Evolutionary conservation across 23 tunicate species (phyloP), one percentile per base, ranked within the genome.

Genomic region (Halocynthia aurantium): DNA sequence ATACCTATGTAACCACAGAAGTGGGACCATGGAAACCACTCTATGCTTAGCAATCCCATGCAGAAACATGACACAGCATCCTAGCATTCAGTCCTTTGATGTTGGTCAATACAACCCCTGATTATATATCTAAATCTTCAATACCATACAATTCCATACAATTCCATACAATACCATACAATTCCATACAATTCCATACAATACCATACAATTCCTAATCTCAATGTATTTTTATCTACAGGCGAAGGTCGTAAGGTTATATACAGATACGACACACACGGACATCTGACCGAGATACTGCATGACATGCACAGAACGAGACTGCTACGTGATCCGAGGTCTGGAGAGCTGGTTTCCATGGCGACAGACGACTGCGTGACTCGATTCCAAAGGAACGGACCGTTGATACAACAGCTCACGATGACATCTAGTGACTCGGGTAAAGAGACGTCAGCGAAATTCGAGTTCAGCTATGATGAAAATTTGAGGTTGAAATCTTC

Each of bases 301-400:
- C 87, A 90, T 70, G 97, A 90, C 85, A 67, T 76, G 20, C 44
- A 73, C 6, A 72, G 71, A 62, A 84, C 84, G 11, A 67, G 66
- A 22, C 81, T 90, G 90, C 50, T 82, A 6, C 90, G 90, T 6
- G 97, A 90, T 68, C 84, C 90, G 12, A 76, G 81, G 55, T 84
- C 90, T 13, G 97, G 97, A 10, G 97, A 90, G 73, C 86, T 90
- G 1, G 84, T 82, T 5, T 81, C 97, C 60, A 73, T 90, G 75
- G 18, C 90, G 10, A 77, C 90, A 8, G 77, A 77, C 31, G 83
- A 77, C 53, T 84, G 83, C 72, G 77, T 84, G 18, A 22, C 87
- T 63, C 83, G 97, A 17, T 85, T 81, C 77, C 86, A 81, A 66
- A 76, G 97, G 18, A 90, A 90, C 84, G 97, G 97, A 44, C 97